Evolutionary conservation across 2,888 invertebrate genomes (phyloP).

Genomic region (Thereva nobilitata): DNA sequence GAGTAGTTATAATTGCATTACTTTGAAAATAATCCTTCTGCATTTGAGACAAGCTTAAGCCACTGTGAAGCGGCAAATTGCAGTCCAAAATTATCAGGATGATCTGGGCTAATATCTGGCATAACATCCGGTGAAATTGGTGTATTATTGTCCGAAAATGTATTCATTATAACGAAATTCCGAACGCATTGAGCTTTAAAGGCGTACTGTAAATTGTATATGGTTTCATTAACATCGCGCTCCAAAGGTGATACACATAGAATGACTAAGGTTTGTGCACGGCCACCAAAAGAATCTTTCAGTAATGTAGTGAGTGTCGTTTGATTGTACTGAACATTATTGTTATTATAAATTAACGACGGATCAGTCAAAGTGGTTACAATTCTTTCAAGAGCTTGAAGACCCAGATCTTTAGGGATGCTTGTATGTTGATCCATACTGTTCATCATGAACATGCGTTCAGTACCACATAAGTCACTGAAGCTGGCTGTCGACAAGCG

Average conservation of each 20-base stretch:
- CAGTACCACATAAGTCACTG: slow-evolving; percentile 68
- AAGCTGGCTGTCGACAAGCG: slow-evolving; percentile 75
- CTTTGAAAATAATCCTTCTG: slow-evolving; percentile 74
- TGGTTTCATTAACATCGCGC: slow-evolving; percentile 69
- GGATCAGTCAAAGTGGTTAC: slow-evolving; percentile 64
- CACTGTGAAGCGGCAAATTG: slow-evolving; percentile 84
- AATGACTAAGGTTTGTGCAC: slow-evolving; percentile 73
- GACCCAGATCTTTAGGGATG: slow-evolving; percentile 65
- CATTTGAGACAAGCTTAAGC: slow-evolving; percentile 80
- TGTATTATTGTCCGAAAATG: slow-evolving; percentile 69
- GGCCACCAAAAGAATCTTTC: slow-evolving; percentile 75
- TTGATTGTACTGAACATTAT: slow-evolving; percentile 60
- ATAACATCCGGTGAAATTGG: slow-evolving; percentile 57
- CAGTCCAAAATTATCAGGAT: slow-evolving; percentile 66
- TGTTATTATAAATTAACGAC: slow-evolving; percentile 50
- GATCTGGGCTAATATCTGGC: slow-evolving; percentile 34
- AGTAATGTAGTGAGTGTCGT: slow-evolving; percentile 71
- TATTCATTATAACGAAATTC: slow-evolving; percentile 73
- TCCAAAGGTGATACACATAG: slow-evolving; percentile 74
- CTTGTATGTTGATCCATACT: slow-evolving; percentile 59
- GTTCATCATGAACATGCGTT: slow-evolving; percentile 60
- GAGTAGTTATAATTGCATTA: slow-evolving; percentile 52
- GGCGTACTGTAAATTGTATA: slow-evolving; percentile 70
- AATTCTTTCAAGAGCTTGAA: slow-evolving; percentile 69
- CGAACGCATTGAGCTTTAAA: slow-evolving; percentile 70